Percentiles rank a stretch among this genome's conserved stretches.
phyloP scores from a whole-genome alignment of 1,140 invertebrate species.

The Anoplophora glabripennis region DNA sequence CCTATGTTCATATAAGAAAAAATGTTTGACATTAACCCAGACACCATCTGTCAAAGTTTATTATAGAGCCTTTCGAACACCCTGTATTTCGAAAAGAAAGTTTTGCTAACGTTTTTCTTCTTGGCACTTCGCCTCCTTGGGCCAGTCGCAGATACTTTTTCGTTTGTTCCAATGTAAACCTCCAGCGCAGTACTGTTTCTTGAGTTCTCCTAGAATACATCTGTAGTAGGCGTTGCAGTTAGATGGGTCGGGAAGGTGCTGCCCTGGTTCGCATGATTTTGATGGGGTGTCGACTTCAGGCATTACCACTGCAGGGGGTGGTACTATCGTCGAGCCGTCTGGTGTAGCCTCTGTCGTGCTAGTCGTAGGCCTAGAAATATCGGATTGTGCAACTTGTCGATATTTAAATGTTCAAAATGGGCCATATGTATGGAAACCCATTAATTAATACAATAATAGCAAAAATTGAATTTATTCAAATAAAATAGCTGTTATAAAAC shows the following conservation, averaged over 20 bases:
- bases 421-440: too few species aligned
- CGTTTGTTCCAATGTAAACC: conserved; percentile 77
- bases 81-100: background rate
- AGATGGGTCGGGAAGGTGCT: conserved; percentile 62
- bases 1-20: too few species aligned
- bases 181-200: conserved; percentile 68
- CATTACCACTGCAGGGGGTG: conserved; percentile 48
- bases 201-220: conserved; percentile 67
- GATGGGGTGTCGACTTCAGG: conserved; percentile 40
- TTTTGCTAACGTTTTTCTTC: conserved; percentile 40
- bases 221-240: conserved; percentile 76
- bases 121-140: conserved; percentile 65
- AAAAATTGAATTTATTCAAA: too few species aligned
- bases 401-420: too few species aligned
- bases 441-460: too few species aligned
- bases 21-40: too few species aligned
- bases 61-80: background rate
- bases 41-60: too few species aligned
- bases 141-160: conserved; percentile 75
- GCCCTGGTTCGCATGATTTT: conserved; percentile 57
- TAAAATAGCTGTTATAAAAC: too few species aligned
- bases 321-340: conserved; percentile 37
- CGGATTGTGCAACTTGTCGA: conserved; percentile 38
- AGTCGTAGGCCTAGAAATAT: conserved; percentile 40
- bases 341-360: conserved; percentile 35